Evolutionary conservation across 2,888 invertebrate species (phyloP), one percentile per base, ranked within the genome.

Genomic region (Conchocele bisecta): DNA sequence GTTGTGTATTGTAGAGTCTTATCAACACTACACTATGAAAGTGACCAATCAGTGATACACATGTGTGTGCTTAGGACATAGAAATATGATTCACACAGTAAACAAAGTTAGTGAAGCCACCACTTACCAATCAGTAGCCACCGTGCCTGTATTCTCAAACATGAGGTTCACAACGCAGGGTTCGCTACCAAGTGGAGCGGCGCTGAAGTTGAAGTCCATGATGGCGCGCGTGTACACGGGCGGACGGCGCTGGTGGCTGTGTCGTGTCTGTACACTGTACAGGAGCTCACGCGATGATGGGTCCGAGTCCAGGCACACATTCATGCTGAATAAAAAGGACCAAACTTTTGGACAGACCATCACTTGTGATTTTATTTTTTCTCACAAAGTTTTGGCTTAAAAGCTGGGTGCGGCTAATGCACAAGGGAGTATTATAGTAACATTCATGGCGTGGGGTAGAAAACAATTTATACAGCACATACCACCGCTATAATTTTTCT

Each of bases 121-220:
- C n/a, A 22, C 84, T 75, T 67, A 90, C 91, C 91, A 91, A 74
- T 90, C 88, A 60, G 88, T 86, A 37, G 88, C 81, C 0, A 91
- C 87, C 24, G 88, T 84, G 22, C 91, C 90, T 13, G 86, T 86
- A 75, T 91, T 91, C 63, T 91, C 89, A 63, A 91, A 81, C 87
- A 90, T 84, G 15, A 91, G 81, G 60, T 82, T 85, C 4, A 91
- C 86, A n/a, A 83, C 67, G 65, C 89, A 88, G 0, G 89, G 86
- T 31, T 89, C 88, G 66, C 88, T 88, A 48, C 84, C 86, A 0
- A 91, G 78, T 4, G 91, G 90, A 4, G 91, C 90, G 0, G 91
- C 90, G 71, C 89, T 87, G 69, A 91, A 91, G 82, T 91, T 91
- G 78, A 91, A 89, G 74, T 90, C 90, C 72, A 90, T 68, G 51